Percentiles rank a stretch among this genome's conserved stretches.
phyloP scores from a whole-genome alignment of 1,140 invertebrate genomes.

The Drosophila navojoa region DNA sequence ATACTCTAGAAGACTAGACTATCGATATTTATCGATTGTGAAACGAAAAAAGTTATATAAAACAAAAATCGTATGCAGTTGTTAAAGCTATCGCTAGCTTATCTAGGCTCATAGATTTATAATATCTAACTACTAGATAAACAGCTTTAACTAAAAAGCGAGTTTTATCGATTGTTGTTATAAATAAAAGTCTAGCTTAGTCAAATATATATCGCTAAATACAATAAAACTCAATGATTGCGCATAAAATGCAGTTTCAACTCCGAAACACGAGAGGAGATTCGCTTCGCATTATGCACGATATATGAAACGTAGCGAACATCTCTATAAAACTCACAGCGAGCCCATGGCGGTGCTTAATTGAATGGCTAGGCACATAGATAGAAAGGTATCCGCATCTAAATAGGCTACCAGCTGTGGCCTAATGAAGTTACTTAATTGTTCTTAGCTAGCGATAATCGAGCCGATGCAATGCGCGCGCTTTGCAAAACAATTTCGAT shows the following conservation, averaged over 20 bases:
- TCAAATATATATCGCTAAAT: too few species aligned
- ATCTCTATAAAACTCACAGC: not conserved
- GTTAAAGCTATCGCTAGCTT: too few species aligned
- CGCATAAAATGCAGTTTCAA: too few species aligned
- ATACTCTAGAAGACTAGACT: not conserved
- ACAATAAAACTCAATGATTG: too few species aligned
- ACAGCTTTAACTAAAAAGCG: too few species aligned
- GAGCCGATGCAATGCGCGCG: slow-evolving; percentile 32
- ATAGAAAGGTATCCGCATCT: slow-evolving; percentile 29
- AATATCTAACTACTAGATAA: too few species aligned
- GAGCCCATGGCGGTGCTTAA: slow-evolving; percentile 36
- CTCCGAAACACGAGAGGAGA: too few species aligned
- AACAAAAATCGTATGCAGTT: too few species aligned
- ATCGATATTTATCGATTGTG: slow-evolving; percentile 1
- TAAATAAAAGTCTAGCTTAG: not conserved
- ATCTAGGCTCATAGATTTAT: too few species aligned
- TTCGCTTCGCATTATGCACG: too few species aligned
- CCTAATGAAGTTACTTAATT: slow-evolving; percentile 75
- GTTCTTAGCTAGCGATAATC: slow-evolving; percentile 51
- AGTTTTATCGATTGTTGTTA: too few species aligned
- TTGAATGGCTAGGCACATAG: slow-evolving; percentile 64
- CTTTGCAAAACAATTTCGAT: slow-evolving; percentile 43
- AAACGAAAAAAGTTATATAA: not conserved
- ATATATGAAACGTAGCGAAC: not conserved
- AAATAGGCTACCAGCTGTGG: slow-evolving; percentile 56